Evolutionary conservation across 2,113 vertebrate species (phyloP), one percentile per base, ranked within the genome.

Genomic region (Strigops habroptila): DNA sequence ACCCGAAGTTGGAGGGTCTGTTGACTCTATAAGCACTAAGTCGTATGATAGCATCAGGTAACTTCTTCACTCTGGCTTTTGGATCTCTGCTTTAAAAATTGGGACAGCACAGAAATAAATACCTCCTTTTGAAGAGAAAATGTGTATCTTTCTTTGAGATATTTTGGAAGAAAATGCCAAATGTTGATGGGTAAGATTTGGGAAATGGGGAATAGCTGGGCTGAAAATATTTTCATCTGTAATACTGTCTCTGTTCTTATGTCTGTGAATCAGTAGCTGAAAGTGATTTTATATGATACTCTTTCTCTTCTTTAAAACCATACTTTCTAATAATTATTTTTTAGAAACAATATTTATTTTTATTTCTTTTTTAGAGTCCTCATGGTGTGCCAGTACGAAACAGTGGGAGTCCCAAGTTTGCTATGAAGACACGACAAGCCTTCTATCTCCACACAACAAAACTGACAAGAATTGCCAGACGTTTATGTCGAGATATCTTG

Each of bases 381-480:
- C 99, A 99, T 11, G 98, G 99, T 35, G 65, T 98, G 71, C 98
- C 99, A 51, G 96, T 98, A 88, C 97, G 99, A 64, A 99, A 99
- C 97, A 98, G 99, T 59, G 98, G 98, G 77, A 99, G 99, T 96
- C 99, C 99, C 80, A 99, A 99, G 96, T 99, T 99, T 80, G 99
- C 99, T 5, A 99, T 99, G 98, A 99, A 99, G 97, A 99, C 99
- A 25, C 95, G 99, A 41, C 99, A 99, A 98, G 99, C 99, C 44
- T 99, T 99, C 95, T 99, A 98, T 97, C 98, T 99, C 87, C 98
- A 99, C 89, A 99, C 99, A 74, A 99, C 98, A 65, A 98, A 98
- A 71, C 96, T 99, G 95, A 99, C 99, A 1, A 97, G 98, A 77
- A 97, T 98, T 48, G 99, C 99, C 23, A 98, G 99, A n/a, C 98